These are phyloP conservation scores for Chironex yamaguchii DNA, from an alignment of 30 jellyfish, hydroid and myxozoan genomes.

Conservation along the genomic window DNA sequence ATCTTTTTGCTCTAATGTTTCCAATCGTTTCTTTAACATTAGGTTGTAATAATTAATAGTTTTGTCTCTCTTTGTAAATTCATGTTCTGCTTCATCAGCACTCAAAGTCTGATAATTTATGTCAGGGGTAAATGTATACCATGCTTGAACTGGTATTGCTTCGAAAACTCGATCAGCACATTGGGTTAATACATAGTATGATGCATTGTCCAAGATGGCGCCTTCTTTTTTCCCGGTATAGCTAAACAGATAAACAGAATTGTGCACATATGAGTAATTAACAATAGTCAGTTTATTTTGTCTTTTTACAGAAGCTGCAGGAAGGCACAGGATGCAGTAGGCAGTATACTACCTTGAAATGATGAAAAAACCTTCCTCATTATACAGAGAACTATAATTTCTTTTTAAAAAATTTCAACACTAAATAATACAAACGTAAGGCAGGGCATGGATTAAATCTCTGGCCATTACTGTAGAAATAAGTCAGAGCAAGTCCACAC, in stretches of 20 bases:
- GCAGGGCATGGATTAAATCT: too few species aligned
- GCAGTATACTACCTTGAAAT: too few species aligned
- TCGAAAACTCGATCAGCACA: slow-evolving; percentile 94
- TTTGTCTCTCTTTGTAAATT: slow-evolving; percentile 86
- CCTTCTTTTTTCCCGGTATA: slow-evolving; percentile 90
- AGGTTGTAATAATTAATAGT: slow-evolving; percentile 75
- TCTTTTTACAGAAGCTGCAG: too few species aligned
- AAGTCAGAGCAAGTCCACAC: too few species aligned
- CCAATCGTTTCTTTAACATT: slow-evolving; percentile 74
- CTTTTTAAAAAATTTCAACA: too few species aligned
- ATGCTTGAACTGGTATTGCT: slow-evolving; percentile 96
- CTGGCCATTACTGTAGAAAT: too few species aligned
- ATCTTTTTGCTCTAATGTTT: slow-evolving; percentile 67
- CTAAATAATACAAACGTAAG: too few species aligned
- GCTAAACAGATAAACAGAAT: slow-evolving; percentile 5
- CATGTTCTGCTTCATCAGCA: slow-evolving; percentile 91
- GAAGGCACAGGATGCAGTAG: too few species aligned
- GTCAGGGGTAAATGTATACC: slow-evolving; percentile 92
- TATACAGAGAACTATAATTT: too few species aligned
- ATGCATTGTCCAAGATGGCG: slow-evolving; percentile 87
- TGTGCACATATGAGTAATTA: neutral
- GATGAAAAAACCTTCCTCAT: too few species aligned
- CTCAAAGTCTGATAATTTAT: slow-evolving; percentile 81
- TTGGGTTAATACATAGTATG: slow-evolving; percentile 91
- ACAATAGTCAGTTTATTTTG: too few species aligned